A percentile compares a stretch with the other conserved stretches of the same genome.
Evolutionary conservation across 2,113 vertebrate species (phyloP).

Genomic region (Podarcis cretensis): DNA sequence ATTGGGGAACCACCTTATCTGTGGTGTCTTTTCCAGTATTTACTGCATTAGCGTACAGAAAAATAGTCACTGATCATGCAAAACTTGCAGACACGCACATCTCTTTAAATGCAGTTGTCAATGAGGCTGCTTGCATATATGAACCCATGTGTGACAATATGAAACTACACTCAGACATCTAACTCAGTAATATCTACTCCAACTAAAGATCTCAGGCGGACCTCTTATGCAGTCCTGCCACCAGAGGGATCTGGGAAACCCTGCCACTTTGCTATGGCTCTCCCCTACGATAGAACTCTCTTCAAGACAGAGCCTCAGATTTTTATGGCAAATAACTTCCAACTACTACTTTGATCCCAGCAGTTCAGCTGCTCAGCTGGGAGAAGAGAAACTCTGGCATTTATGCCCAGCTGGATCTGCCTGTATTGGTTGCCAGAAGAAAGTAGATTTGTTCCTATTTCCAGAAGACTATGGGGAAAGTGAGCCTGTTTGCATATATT

Average conservation of each 20-base stretch:
- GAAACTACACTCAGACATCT: background rate
- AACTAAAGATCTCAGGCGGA: background rate
- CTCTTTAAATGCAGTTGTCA: constrained; percentile 16
- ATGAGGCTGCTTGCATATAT: background rate
- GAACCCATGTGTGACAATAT: background rate
- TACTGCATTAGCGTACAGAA: background rate
- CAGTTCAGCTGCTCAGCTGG: background rate
- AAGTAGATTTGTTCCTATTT: background rate
- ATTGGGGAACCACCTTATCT: background rate
- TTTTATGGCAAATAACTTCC: background rate
- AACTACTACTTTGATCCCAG: background rate
- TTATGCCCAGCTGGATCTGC: background rate
- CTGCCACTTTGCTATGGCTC: background rate
- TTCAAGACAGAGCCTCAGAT: too few species aligned
- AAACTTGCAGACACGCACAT: background rate
- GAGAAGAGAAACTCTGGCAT: background rate
- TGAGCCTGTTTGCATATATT: background rate
- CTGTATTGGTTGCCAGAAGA: background rate
- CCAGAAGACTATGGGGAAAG: background rate
- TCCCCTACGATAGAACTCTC: background rate
- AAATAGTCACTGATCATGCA: background rate
- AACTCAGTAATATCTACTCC: background rate
- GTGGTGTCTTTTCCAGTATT: background rate
- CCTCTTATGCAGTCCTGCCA: background rate
- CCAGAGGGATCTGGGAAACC: too few species aligned